Conservation (phyloP, 2,888 invertebrate genomes). For the Steinernema hermaphroditum region DNA sequence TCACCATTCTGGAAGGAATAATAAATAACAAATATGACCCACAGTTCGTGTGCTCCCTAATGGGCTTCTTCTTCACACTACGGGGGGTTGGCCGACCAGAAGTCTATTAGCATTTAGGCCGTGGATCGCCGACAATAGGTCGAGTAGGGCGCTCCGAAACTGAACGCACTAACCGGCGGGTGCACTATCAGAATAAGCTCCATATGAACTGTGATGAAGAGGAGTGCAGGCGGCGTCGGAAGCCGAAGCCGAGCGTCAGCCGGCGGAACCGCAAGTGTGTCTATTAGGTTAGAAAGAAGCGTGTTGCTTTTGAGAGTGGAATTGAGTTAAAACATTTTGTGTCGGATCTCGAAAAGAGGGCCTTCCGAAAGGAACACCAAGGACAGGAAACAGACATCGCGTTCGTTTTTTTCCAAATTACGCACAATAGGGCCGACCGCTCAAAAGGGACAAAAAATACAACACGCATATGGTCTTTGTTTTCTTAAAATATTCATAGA, state of each 20-base stretch:
- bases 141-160: background rate
- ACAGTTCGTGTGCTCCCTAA: slow-evolving; percentile 1
- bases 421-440: too few relatives aligned
- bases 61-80: background rate
- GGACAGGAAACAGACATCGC: too few relatives aligned
- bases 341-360: background rate
- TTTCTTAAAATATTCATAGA: too few relatives aligned
- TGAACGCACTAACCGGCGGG: background rate
- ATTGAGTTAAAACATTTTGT: slow-evolving; percentile 21
- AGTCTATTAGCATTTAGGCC: slow-evolving; percentile 11
- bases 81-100: background rate
- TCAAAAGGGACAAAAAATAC: too few relatives aligned
- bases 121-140: background rate
- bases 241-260: too few relatives aligned
- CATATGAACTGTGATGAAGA: background rate
- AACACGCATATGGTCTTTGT: too few relatives aligned
- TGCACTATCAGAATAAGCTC: slow-evolving; percentile 9
- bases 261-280: background rate
- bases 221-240: too few relatives aligned
- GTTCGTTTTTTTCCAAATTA: too few relatives aligned
- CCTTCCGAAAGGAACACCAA: background rate
- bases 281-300: slow-evolving; percentile 20
- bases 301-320: slow-evolving; percentile 18
- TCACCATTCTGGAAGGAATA: too few relatives aligned
- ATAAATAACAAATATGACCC: slow-evolving; percentile 14